Percentiles rank a stretch among this genome's conserved stretches.
Conservation (phyloP, 92 coral and sea anemone genomes). For the Phenganax subtilis region DNA sequence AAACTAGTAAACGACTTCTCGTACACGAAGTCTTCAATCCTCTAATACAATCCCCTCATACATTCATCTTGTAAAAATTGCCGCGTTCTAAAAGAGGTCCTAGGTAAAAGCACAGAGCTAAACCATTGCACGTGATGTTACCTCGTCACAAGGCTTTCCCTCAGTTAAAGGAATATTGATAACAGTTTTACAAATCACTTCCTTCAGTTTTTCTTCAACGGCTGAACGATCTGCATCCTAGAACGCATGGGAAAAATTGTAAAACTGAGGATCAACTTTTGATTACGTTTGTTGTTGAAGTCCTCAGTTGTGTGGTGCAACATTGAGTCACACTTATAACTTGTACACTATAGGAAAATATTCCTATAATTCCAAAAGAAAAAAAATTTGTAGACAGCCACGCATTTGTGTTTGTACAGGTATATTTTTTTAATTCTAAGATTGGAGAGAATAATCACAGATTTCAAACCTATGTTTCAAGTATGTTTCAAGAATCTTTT, state of each 20-base stretch:
- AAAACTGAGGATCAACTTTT: not conserved
- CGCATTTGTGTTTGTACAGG: no score
- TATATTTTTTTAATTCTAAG: no score
- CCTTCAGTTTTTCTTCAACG: conserved; percentile 88
- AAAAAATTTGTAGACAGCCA: no score
- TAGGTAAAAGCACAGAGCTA: not conserved
- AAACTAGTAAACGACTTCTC: no score
- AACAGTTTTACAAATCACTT: conserved; percentile 95
- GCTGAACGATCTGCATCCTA: conserved; percentile 45
- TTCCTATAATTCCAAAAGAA: no score
- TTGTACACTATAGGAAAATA: not conserved
- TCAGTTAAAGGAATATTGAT: conserved; percentile 74
- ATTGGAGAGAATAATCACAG: no score
- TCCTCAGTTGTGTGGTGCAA: not conserved
- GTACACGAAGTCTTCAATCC: not conserved
- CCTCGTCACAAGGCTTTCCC: conserved; percentile 43
- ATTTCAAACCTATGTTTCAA: no score
- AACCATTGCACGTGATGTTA: conserved; percentile 1
- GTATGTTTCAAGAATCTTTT: no score
- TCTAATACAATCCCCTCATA: not conserved
- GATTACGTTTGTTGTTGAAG: no score
- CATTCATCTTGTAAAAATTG: not conserved
- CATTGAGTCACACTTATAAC: not conserved
- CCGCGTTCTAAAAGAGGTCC: not conserved
- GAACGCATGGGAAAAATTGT: not conserved